These are phyloP conservation scores for Cylindroiulus punctatus DNA, from an alignment of 2,888 invertebrate species.

Conservation along the genomic window DNA sequence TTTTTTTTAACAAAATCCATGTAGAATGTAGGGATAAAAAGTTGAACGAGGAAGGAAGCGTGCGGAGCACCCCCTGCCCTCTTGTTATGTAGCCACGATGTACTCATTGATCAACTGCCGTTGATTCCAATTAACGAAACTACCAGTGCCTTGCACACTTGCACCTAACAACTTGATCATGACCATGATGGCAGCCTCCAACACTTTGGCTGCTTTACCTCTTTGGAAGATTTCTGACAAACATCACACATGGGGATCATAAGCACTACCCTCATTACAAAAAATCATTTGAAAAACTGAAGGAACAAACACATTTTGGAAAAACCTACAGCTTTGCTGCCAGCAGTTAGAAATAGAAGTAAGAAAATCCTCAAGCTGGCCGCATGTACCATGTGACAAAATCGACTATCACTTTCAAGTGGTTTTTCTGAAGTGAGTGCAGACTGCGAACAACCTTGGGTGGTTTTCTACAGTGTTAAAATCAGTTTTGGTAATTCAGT, in stretches of 20 bases:
- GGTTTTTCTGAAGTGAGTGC: no score
- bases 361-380: no score
- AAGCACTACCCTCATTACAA: no score
- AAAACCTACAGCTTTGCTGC: no score
- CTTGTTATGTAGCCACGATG: neutral
- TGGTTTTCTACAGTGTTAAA: no score
- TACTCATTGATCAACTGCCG: neutral
- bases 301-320: no score
- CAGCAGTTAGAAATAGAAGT: no score
- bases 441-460: no score
- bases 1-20: neutral
- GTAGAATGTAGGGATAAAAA: neutral
- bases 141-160: neutral
- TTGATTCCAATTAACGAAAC: neutral
- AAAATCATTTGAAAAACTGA: no score
- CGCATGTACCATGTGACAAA: no score
- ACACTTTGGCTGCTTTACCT: neutral
- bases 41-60: neutral
- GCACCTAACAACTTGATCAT: neutral
- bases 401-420: no score
- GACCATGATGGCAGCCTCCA: neutral
- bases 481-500: no score
- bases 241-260: neutral
- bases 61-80: neutral
- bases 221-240: neutral